Percentiles rank a stretch among this genome's conserved stretches.
These are phyloP conservation scores for Chloroceryle amazona DNA, from an alignment of 2,797 vertebrate species.

Conservation along the genomic window DNA sequence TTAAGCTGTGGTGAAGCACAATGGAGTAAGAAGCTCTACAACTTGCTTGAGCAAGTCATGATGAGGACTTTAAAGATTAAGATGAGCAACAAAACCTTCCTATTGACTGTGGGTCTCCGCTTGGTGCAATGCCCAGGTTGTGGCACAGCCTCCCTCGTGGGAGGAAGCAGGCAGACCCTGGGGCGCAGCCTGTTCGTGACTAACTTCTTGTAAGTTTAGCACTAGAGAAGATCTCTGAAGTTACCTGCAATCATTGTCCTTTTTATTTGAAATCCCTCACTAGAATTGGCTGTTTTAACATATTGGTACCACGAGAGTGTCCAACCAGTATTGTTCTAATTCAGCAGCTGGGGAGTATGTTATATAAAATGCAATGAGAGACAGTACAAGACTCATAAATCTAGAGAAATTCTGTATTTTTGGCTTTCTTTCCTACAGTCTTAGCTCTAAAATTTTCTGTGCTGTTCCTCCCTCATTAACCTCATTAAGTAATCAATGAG, in stretches of 20 bases:
- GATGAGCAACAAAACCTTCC: neutral
- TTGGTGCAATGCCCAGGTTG: rapidly evolving
- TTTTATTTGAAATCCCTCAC: neutral
- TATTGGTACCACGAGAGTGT: neutral
- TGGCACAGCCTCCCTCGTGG: neutral
- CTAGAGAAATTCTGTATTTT: neutral
- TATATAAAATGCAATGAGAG: neutral
- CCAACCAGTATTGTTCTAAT: neutral
- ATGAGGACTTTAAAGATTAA: neutral
- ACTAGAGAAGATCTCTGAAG: neutral
- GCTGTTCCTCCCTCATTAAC: neutral
- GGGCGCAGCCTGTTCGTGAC: neutral
- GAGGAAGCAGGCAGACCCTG: rapidly evolving
- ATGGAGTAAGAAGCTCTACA: neutral
- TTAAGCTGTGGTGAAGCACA: neutral
- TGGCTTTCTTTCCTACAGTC: neutral
- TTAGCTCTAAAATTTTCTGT: neutral
- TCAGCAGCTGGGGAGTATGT: neutral
- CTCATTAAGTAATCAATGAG: neutral
- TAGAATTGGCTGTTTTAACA: neutral
- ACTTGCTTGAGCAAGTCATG: neutral
- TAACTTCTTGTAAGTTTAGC: neutral
- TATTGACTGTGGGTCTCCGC: rapidly evolving
- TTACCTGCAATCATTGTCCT: neutral
- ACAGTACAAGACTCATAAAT: neutral